Evolutionary conservation across 2,113 vertebrate species (phyloP).

Genomic region (Rhombomys opimus): DNA sequence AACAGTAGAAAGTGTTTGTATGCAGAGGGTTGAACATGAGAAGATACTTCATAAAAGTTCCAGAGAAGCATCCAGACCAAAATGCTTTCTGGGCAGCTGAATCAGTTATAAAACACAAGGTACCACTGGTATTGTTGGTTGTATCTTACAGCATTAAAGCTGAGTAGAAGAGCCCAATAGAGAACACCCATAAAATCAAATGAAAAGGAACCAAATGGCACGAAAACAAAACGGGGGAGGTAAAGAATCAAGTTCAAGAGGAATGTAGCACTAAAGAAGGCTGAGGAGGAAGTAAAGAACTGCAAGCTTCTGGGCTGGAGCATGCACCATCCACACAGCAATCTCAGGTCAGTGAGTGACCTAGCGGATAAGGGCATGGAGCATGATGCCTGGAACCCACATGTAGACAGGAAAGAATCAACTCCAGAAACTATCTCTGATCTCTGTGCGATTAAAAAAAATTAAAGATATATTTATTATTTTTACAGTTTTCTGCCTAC

Average conservation of each 20-base stretch:
- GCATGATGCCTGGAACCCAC: neutral
- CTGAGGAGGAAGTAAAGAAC: neutral
- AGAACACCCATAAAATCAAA: neutral
- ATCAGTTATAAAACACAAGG: neutral
- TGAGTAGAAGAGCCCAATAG: neutral
- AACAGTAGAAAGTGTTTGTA: neutral
- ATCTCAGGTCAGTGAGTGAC: too few relatives aligned
- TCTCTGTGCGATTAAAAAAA: neutral
- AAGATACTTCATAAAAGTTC: constrained; percentile 27
- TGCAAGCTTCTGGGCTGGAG: neutral
- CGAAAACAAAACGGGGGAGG: neutral
- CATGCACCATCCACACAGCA: neutral
- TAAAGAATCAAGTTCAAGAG: neutral
- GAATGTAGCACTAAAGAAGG: constrained; percentile 18
- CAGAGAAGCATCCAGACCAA: neutral
- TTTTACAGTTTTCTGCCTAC: too few relatives aligned
- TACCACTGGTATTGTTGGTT: neutral
- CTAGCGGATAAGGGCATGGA: fast-evolving
- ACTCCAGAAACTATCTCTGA: neutral
- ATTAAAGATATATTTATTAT: too few relatives aligned
- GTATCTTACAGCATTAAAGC: neutral
- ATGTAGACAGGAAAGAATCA: neutral
- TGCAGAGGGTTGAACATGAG: neutral
- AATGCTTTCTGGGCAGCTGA: neutral
- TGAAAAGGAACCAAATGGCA: neutral